phyloP scores from a whole-genome alignment of 1,140 invertebrate species.

The Drosophila erecta region DNA sequence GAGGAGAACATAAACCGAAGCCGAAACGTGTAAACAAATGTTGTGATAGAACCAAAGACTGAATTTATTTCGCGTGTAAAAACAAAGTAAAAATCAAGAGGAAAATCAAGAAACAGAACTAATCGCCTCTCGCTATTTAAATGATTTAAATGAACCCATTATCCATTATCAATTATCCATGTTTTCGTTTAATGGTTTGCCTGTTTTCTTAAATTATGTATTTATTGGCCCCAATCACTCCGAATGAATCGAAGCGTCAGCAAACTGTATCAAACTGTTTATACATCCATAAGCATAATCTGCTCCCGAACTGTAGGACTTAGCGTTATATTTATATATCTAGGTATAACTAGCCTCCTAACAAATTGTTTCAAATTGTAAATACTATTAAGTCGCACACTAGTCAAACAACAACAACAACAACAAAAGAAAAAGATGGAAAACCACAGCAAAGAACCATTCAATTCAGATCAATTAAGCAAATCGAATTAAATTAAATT shows the following conservation, averaged over 20 bases:
- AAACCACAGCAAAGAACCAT: slow-evolving; percentile 68
- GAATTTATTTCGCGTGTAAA: slow-evolving; percentile 83
- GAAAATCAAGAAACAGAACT: slow-evolving; percentile 23
- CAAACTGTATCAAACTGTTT: slow-evolving; percentile 49
- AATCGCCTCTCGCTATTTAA: slow-evolving; percentile 55
- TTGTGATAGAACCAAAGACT: slow-evolving; percentile 85
- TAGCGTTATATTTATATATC: slow-evolving; percentile 8
- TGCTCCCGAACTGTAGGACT: slow-evolving; percentile 27
- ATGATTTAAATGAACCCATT: slow-evolving; percentile 54
- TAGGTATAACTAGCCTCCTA: slow-evolving; percentile 54
- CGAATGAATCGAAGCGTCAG: slow-evolving; percentile 42
- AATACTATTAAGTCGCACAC: slow-evolving; percentile 81
- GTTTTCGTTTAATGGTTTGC: slow-evolving; percentile 20
- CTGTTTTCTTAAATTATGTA: slow-evolving; percentile 54
- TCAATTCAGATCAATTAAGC: slow-evolving; percentile 60
- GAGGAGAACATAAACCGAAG: slow-evolving; percentile 55
- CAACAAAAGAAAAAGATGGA: slow-evolving; percentile 15
- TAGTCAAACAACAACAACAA: slow-evolving; percentile 58
- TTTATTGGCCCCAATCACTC: slow-evolving; percentile 67
- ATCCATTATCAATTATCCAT: slow-evolving; percentile 37
- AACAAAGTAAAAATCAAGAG: slow-evolving; percentile 47
- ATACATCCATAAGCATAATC: slow-evolving; percentile 44
- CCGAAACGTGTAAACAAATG: slow-evolving; percentile 84
- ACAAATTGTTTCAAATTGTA: slow-evolving; percentile 78
- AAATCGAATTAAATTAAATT: slow-evolving; percentile 49